These are phyloP conservation scores for Diadegma fenestrale DNA, from an alignment of 2,888 invertebrate genomes.

Conservation along the genomic window DNA sequence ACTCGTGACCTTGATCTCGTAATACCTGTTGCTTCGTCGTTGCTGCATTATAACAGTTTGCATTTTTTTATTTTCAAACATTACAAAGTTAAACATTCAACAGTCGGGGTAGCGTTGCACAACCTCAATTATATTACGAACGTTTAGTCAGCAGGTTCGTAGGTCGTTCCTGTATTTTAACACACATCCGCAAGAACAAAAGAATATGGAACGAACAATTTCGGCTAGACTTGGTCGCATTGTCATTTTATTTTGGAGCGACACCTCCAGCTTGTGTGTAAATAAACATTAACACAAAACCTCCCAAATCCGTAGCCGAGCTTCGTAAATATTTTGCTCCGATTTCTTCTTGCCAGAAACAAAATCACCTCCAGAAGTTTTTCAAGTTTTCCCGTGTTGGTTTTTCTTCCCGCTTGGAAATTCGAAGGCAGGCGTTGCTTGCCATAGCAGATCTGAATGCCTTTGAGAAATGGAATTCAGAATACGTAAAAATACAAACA, in stretches of 20 bases:
- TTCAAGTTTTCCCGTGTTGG: no score
- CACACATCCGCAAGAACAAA: background rate
- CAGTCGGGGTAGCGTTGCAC: background rate
- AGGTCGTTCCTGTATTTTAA: background rate
- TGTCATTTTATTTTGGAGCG: background rate
- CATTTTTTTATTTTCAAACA: background rate
- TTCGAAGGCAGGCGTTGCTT: no score
- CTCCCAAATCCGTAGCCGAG: no score
- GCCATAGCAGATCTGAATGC: no score
- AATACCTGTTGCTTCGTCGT: slow-evolving; percentile 5
- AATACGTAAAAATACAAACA: no score
- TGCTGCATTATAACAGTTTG: background rate
- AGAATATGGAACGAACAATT: background rate
- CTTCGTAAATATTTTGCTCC: no score
- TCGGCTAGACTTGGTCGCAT: background rate
- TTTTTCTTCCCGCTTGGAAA: no score
- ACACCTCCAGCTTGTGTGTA: background rate
- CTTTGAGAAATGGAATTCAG: no score
- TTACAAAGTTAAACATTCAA: background rate
- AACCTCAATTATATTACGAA: background rate
- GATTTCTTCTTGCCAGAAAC: background rate
- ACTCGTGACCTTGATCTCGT: slow-evolving; percentile 8
- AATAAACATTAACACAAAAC: no score
- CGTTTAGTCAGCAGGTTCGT: background rate
- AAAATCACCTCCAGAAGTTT: background rate